phyloP scores from a whole-genome alignment of 2,797 vertebrate species.

The Periophthalmus magnuspinnatus region DNA sequence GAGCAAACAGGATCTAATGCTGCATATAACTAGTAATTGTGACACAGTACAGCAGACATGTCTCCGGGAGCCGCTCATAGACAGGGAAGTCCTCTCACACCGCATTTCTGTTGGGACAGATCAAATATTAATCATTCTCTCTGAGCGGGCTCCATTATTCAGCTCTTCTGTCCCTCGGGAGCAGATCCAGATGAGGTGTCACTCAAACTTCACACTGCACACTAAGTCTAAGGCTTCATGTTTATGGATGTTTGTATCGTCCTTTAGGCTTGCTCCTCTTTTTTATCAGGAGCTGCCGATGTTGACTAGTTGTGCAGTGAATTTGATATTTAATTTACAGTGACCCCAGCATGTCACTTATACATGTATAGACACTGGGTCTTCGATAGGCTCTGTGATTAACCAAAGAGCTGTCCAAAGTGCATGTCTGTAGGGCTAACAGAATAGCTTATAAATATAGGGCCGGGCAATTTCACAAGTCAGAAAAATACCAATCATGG shows the following conservation, averaged over 20 bases:
- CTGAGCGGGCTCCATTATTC: constrained; percentile 30
- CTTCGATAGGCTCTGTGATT: neutral
- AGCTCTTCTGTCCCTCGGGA: constrained; percentile 21
- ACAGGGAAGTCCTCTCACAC: constrained; percentile 33
- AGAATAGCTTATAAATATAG: neutral
- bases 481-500: too few species aligned
- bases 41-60: constrained; percentile 16
- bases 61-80: constrained; percentile 34
- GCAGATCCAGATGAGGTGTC: constrained; percentile 45
- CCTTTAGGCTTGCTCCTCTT: too few species aligned
- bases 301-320: neutral
- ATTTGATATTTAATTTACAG: neutral
- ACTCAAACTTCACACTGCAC: constrained; percentile 48
- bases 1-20: constrained; percentile 30
- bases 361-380: neutral
- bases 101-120: constrained; percentile 45
- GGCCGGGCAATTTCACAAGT: too few species aligned
- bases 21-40: constrained; percentile 34
- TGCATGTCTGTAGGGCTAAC: neutral
- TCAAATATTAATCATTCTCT: constrained; percentile 38
- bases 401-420: neutral
- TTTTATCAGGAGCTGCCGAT: neutral
- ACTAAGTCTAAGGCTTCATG: constrained; percentile 48
- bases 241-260: constrained; percentile 24
- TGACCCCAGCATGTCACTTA: neutral